phyloP scores from a whole-genome alignment of 1,140 invertebrate species.

The Muscidifurax raptorellus region DNA sequence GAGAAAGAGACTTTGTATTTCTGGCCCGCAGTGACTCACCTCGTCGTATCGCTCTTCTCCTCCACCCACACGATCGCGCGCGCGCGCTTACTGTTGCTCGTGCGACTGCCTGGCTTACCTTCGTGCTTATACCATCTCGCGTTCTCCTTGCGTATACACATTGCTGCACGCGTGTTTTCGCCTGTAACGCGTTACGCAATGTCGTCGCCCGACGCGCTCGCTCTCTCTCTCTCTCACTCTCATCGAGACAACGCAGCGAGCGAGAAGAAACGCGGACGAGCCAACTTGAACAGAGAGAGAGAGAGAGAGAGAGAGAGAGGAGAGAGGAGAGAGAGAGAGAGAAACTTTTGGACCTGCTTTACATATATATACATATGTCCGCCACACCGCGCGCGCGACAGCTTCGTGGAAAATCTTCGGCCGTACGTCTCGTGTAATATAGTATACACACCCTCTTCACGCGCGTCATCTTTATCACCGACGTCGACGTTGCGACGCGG shows the following conservation, averaged over 20 bases:
- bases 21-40: constrained; percentile 62
- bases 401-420: not conserved
- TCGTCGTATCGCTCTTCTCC: constrained; percentile 43
- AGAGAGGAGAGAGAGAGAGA: too few species aligned
- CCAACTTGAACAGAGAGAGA: not conserved
- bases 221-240: not conserved
- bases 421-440: not conserved
- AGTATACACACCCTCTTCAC: too few species aligned
- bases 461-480: not conserved
- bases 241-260: not conserved
- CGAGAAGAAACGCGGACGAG: not conserved
- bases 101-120: constrained; percentile 29
- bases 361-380: too few species aligned
- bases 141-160: not conserved
- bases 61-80: constrained; percentile 60
- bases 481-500: too few species aligned
- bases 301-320: too few species aligned
- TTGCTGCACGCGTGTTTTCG: constrained; percentile 32
- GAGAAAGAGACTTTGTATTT: constrained; percentile 55
- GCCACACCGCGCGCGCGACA: too few species aligned
- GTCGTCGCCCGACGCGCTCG: not conserved
- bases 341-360: not conserved
- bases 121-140: not conserved
- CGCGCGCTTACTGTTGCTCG: constrained; percentile 9
- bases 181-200: constrained; percentile 40